A percentile compares a stretch with the other conserved stretches of the same genome.
These are phyloP conservation scores for Amblyjoppa fuscipennis DNA, from an alignment of 2,888 invertebrate genomes.

Conservation along the genomic window DNA sequence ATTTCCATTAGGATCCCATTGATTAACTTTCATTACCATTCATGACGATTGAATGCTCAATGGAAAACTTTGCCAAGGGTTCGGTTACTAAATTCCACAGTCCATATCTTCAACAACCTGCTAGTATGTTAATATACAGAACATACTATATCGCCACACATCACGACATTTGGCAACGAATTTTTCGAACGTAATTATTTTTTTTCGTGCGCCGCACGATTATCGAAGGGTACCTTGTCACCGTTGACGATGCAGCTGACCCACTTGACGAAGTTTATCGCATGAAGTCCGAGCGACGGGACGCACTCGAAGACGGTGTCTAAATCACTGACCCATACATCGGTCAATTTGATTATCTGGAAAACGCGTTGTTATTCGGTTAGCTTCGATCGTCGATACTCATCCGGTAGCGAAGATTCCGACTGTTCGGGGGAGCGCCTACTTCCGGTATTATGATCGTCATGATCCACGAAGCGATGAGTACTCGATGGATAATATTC, in stretches of 20 bases:
- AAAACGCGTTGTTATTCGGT: slow-evolving; percentile 17
- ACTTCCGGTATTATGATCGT: slow-evolving; percentile 61
- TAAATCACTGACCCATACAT: slow-evolving; percentile 31
- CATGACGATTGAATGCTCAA: no score
- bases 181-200: no score
- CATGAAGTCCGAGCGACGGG: slow-evolving; percentile 55
- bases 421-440: no score
- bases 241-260: slow-evolving; percentile 25
- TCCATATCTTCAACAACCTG: no score
- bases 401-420: not conserved
- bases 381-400: not conserved
- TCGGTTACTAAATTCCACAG: no score
- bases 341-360: slow-evolving; percentile 43
- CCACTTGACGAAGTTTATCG: slow-evolving; percentile 44
- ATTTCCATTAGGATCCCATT: no score
- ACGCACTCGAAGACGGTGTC: slow-evolving; percentile 51
- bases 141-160: no score
- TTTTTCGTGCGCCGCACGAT: no score
- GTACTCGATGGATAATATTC: slow-evolving; percentile 20
- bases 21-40: no score
- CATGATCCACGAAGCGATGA: slow-evolving; percentile 18
- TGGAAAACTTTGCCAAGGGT: no score
- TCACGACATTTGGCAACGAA: no score
- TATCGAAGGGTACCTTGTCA: slow-evolving; percentile 60
- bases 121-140: no score